Base-by-base conservation (phyloP, 2,797 vertebrate genomes). In the Ceyx erithaca region DNA sequence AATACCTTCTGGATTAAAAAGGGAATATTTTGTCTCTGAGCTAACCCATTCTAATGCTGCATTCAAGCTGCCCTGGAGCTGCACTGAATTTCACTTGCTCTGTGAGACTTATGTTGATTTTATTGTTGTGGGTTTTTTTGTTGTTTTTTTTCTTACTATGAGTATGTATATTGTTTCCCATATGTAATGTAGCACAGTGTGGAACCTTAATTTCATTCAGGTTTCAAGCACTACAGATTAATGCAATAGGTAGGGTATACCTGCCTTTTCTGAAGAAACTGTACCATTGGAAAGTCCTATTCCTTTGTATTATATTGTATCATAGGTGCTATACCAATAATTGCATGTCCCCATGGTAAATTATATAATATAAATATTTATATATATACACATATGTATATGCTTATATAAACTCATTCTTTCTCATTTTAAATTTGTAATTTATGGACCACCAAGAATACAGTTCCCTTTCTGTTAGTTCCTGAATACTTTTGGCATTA, bases 251-350 rank as follows among this genome's bases (percentile, higher is more conserved):
- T 96, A 96, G 96, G 90, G 70, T 92, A 80, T 96, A 97, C 93
- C 94, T 97, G 92, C 89, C 96, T 93, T 97, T 96, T 92, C 96
- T 94, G 95, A 96, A 94, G 95, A 97, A 97, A 87, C 88, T 97
- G 85, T 97, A 96, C 89, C 91, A 90, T 94, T 97, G 93, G 86
- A 94, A 97, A 97, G 94, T 95, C 92, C 64, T 72, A 46, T 95
- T 96, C 75, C 95, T 97, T 97, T 99, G 98, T 99, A 98, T 98
- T 96, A 98, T 98, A 98, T 96, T 99, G 98, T 98, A 98, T 97
- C 97, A 98, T 98, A 98, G 96, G 97, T 97, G 94, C 96, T 96
- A 91, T 97, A 94, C 48, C 71, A 96, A 97, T 98, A 97, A 97
- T 96, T 98, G 98, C 99, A 99, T 99, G 98, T 96, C 94, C 97